These are phyloP conservation scores for Lasioglossum pauxillum DNA, from an alignment of 2,888 invertebrate genomes.

Conservation along the genomic window DNA sequence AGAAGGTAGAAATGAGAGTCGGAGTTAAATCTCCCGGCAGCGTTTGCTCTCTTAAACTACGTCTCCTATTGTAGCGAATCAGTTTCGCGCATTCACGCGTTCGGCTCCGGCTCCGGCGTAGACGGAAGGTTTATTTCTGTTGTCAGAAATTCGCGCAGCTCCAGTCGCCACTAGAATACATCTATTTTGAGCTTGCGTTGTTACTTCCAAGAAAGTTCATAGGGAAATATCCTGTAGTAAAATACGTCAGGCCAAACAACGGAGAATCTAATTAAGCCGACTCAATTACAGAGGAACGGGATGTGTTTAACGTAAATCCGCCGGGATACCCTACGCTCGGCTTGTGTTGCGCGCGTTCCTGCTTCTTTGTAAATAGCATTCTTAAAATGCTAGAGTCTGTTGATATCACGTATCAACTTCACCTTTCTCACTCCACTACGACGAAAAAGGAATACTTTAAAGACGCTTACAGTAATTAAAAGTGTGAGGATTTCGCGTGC, in stretches of 20 bases:
- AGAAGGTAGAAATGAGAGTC: background rate
- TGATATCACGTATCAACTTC: background rate
- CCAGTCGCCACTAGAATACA: conserved; percentile 38
- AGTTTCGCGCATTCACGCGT: conserved; percentile 36
- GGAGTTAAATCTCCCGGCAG: background rate
- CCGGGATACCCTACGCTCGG: background rate
- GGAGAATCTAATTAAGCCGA: conserved; percentile 24
- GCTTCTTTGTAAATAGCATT: conserved; percentile 3
- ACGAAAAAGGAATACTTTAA: background rate
- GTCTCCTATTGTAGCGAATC: background rate
- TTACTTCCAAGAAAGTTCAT: conserved; percentile 50
- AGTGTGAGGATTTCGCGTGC: background rate
- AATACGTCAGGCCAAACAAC: background rate
- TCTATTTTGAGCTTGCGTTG: conserved; percentile 52
- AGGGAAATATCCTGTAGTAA: conserved; percentile 28
- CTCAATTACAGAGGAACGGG: conserved; percentile 32
- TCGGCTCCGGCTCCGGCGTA: conserved; percentile 15
- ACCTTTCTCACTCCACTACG: background rate
- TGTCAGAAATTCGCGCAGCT: conserved; percentile 47
- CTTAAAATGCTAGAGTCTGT: background rate
- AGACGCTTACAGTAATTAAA: background rate
- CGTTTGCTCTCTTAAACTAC: background rate
- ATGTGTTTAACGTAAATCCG: conserved; percentile 21
- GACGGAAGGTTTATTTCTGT: conserved; percentile 56
- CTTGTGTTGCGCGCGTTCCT: background rate